phyloP scores from a whole-genome alignment of 2,888 invertebrate genomes.

The Lithophane ornitopus region DNA sequence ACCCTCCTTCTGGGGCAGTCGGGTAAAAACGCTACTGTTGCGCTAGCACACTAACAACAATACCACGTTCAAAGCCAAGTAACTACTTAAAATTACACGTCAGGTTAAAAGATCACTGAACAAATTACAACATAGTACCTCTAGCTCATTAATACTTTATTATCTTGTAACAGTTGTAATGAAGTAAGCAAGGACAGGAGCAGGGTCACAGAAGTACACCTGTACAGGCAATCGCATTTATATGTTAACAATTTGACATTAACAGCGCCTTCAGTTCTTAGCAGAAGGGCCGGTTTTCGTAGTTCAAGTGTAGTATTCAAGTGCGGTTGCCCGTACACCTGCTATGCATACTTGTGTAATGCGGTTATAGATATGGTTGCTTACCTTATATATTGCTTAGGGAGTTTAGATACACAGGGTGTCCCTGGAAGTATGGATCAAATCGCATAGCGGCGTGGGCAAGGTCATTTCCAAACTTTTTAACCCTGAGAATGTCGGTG shows the following conservation, averaged over 20 bases:
- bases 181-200: slow-evolving; percentile 37
- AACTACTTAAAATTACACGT: slow-evolving; percentile 33
- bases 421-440: no score
- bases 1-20: no score
- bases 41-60: slow-evolving; percentile 13
- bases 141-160: slow-evolving; percentile 34
- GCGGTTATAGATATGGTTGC: not conserved
- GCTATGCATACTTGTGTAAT: not conserved
- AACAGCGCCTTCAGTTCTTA: not conserved
- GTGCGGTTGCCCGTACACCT: not conserved
- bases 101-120: slow-evolving; percentile 58
- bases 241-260: not conserved
- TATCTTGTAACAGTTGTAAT: slow-evolving; percentile 1
- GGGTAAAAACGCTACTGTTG: not conserved
- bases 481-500: no score
- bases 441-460: no score
- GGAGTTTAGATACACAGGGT: no score
- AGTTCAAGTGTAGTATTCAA: not conserved
- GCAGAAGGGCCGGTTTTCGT: not conserved
- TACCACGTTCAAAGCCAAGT: slow-evolving; percentile 35
- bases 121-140: slow-evolving; percentile 38
- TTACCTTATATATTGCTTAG: no score
- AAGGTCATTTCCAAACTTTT: no score
- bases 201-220: slow-evolving; percentile 41
- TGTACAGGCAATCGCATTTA: slow-evolving; percentile 7